phyloP scores from a whole-genome alignment of 2,797 vertebrate genomes.

The Bufotes viridis region DNA sequence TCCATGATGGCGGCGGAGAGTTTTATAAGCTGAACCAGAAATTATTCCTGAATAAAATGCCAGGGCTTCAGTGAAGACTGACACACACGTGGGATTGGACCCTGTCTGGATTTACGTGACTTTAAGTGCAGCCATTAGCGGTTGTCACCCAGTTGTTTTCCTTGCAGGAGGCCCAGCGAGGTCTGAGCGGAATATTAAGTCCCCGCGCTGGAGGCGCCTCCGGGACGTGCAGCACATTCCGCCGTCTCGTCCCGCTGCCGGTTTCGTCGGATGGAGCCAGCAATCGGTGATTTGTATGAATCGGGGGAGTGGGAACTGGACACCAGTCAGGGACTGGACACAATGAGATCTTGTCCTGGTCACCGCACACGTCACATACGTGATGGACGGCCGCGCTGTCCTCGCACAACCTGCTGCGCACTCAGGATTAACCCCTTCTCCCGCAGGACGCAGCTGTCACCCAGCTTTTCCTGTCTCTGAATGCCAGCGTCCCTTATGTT shows the following conservation, averaged over 20 bases:
- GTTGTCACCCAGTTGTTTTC: too few species aligned
- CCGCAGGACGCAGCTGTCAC: background rate
- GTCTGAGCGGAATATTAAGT: background rate
- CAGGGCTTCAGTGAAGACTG: too few species aligned
- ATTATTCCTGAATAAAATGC: too few species aligned
- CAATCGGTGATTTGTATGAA: constrained; percentile 5
- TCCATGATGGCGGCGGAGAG: too few species aligned
- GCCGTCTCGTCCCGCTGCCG: too few species aligned
- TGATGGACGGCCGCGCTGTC: constrained; percentile 5
- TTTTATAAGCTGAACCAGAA: too few species aligned
- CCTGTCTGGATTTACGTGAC: too few species aligned
- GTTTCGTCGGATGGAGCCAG: background rate
- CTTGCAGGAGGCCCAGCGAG: too few species aligned
- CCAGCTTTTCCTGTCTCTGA: background rate
- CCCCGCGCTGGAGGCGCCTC: background rate
- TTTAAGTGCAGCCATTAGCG: too few species aligned
- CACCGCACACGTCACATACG: background rate
- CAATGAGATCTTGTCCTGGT: constrained; percentile 9
- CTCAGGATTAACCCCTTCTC: background rate
- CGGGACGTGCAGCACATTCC: background rate
- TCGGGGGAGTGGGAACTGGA: background rate
- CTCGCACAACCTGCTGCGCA: background rate
- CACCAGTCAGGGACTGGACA: background rate
- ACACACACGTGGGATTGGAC: too few species aligned
- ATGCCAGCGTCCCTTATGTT: background rate